Conservation (phyloP, 2,797 vertebrate genomes). For the Ctenopoma kingsleyae region DNA sequence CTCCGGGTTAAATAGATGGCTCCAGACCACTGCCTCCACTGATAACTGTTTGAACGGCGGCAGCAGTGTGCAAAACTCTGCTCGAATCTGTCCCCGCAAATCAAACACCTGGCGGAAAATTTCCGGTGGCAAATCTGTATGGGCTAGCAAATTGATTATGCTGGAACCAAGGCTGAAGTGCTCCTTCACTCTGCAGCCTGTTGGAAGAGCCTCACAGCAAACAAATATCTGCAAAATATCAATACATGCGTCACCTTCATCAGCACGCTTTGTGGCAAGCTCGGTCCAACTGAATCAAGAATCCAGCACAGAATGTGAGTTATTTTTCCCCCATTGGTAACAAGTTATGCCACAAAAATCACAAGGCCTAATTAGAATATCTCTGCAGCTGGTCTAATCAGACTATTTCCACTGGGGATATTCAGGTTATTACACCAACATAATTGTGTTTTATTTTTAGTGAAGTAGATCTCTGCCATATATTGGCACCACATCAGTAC, state of each 20-base stretch:
- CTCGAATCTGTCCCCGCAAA: conserved; percentile 14
- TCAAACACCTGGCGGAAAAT: conserved; percentile 38
- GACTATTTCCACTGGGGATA: conserved; percentile 80
- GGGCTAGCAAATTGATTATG: conserved; percentile 57
- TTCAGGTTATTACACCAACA: conserved; percentile 78
- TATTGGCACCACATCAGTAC: conserved; percentile 40
- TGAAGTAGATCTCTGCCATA: conserved; percentile 74
- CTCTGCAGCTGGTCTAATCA: conserved; percentile 80
- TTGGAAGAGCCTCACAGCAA: not conserved
- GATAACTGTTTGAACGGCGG: not conserved
- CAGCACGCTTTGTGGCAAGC: not conserved
- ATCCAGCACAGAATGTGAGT: conserved; percentile 19
- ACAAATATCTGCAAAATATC: conserved; percentile 1
- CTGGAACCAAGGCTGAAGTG: conserved; percentile 61
- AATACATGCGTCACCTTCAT: not conserved
- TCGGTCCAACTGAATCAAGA: conserved; percentile 2
- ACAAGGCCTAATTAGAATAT: conserved; percentile 80
- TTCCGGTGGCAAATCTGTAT: conserved; percentile 11
- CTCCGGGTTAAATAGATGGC: conserved; percentile 54
- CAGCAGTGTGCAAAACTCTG: conserved; percentile 2
- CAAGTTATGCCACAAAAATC: conserved; percentile 54
- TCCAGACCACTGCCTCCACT: conserved; percentile 26
- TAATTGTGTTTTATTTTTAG: conserved; percentile 90
- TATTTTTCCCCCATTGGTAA: conserved; percentile 45
- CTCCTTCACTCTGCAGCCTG: conserved; percentile 19